Base-by-base conservation (phyloP, 37 sponge, comb jelly and placozoan genomes). In the Oopsacas minuta region DNA sequence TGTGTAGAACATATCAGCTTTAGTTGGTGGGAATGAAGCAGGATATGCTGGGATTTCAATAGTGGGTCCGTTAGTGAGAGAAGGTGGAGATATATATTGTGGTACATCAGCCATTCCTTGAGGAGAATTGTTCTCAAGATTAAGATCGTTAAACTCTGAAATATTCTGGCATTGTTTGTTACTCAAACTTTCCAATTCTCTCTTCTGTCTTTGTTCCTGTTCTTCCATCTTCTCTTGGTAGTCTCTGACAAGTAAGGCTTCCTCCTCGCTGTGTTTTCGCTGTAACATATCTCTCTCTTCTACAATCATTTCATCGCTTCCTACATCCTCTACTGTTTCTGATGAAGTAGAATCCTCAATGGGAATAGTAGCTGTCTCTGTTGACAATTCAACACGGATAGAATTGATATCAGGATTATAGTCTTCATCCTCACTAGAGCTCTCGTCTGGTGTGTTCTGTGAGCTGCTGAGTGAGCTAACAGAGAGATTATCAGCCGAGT, bases 1-100 rank as follows among this genome's bases (percentile, higher is more conserved):
- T 3, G 75, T 20, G 75, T 61, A 61, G 75, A 61, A 61, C 75
- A 61, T 61, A 34, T 61, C 75, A 5, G 75, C 75, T 61, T 61
- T 10, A 5, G 75, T 61, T 34, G 75, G 75, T 3, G 75, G 75
- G 75, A 61, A 61, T 25, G 75, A 61, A 34, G 75, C 75, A 34
- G 75, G 75, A 34, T 25, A 61, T 5, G 75, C 75, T 25, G 75
- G 75, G 30, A 61, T 3, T 34, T 3, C 30, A n/a, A n/a, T n/a
- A 34, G 75, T n/a, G 75, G 75, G 17, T 7, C 20, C 7, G 17
- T 25, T 34, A 34, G 75, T 5, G 5, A 61, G 22, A 7, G 3
- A 5, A 3, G 75, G 75, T 3, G 75, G 75, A 25, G 75, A 34
- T 5, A 61, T 12, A 34, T 61, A 61, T 12, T 12, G 75, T 32